A percentile compares a stretch with the other conserved stretches of the same genome.
phyloP scores from a whole-genome alignment of 1,140 invertebrate species.

The Drosophila pseudoobscura region DNA sequence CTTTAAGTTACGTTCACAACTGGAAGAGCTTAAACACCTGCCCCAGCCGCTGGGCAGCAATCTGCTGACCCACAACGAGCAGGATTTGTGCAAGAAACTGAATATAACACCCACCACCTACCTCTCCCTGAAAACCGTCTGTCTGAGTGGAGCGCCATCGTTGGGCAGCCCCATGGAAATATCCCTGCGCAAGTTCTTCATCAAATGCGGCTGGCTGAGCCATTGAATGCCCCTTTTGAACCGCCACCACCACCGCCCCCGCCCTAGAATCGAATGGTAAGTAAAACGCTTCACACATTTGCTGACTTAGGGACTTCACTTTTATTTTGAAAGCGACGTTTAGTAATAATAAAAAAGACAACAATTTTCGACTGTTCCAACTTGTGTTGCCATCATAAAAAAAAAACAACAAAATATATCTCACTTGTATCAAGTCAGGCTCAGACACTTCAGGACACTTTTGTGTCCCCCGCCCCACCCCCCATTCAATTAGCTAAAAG shows the following conservation, averaged over 20 bases:
- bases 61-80: slow-evolving; percentile 83
- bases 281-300: slow-evolving; percentile 28
- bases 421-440: slow-evolving; percentile 76
- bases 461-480: no score
- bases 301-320: slow-evolving; percentile 60
- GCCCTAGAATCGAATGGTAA: neutral
- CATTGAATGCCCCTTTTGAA: slow-evolving; percentile 37
- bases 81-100: slow-evolving; percentile 84
- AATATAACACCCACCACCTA: slow-evolving; percentile 85
- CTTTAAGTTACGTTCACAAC: slow-evolving; percentile 68
- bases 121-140: slow-evolving; percentile 85
- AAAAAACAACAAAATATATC: slow-evolving; percentile 7
- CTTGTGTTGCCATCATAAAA: slow-evolving; percentile 57
- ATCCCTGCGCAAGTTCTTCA: slow-evolving; percentile 80
- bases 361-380: slow-evolving; percentile 53
- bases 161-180: slow-evolving; percentile 74
- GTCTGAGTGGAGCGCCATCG: slow-evolving; percentile 81
- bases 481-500: slow-evolving; percentile 24
- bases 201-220: slow-evolving; percentile 82
- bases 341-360: slow-evolving; percentile 48
- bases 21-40: slow-evolving; percentile 73
- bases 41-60: slow-evolving; percentile 72
- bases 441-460: slow-evolving; percentile 3
- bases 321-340: slow-evolving; percentile 43
- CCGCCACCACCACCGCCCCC: neutral